These are phyloP conservation scores for Sitta carolinensis DNA, from an alignment of 2,797 vertebrate species.

Conservation along the genomic window DNA sequence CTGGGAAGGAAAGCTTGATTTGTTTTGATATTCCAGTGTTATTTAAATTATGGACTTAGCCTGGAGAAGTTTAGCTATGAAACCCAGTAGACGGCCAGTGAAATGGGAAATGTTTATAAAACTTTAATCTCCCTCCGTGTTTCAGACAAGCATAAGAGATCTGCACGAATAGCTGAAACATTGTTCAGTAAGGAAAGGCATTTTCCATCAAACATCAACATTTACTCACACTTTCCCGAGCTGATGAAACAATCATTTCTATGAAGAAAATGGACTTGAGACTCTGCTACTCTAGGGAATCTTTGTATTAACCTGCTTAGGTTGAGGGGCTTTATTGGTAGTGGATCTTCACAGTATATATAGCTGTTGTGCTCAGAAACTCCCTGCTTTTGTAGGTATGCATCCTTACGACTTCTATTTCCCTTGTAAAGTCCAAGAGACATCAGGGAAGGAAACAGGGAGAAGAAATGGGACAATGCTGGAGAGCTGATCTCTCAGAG, in stretches of 20 bases:
- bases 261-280: neutral
- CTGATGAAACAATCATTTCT: neutral
- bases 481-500: neutral
- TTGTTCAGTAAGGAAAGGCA: neutral
- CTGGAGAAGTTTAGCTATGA: neutral
- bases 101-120: neutral
- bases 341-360: neutral
- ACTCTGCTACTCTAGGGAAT: neutral
- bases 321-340: neutral
- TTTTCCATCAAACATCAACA: neutral
- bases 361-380: neutral
- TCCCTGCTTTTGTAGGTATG: accelerated
- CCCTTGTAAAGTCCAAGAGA: neutral
- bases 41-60: neutral
- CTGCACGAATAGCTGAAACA: neutral
- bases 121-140: neutral
- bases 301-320: neutral
- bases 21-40: neutral
- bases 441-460: neutral
- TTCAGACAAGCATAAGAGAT: neutral
- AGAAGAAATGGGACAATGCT: conserved; percentile 1
- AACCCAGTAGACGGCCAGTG: neutral
- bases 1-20: neutral
- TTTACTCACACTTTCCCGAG: neutral
- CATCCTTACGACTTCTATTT: neutral